Conservation (phyloP, 53 echinoderm and acorn worm species). For the Pentamera pediparva region DNA sequence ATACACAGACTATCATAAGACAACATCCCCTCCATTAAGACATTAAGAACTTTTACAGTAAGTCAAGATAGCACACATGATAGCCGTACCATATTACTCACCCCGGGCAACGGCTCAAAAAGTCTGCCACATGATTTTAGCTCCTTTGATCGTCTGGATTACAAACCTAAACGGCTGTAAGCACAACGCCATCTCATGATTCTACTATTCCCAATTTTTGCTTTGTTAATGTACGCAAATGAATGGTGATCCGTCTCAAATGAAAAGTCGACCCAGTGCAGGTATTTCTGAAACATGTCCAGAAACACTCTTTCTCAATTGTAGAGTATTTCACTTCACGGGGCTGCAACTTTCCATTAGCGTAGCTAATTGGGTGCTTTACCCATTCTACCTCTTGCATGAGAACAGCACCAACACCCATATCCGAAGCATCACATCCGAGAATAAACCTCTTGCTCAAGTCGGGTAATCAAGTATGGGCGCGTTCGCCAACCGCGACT, state of each 20-base stretch:
- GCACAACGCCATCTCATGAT: neutral
- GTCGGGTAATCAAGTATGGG: slow-evolving; percentile 3
- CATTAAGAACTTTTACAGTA: too few relatives aligned
- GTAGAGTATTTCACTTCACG: too few relatives aligned
- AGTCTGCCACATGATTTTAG: slow-evolving; percentile 25
- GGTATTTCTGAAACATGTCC: neutral
- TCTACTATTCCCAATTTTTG: neutral
- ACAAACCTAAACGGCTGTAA: slow-evolving; percentile 2
- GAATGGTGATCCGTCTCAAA: too few relatives aligned
- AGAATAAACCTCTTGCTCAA: too few relatives aligned
- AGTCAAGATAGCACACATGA: too few relatives aligned
- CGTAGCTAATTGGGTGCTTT: too few relatives aligned
- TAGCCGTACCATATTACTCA: neutral
- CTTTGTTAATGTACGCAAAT: neutral
- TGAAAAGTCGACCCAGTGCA: too few relatives aligned
- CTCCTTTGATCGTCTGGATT: slow-evolving; percentile 12
- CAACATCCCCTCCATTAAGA: too few relatives aligned
- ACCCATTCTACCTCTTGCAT: neutral
- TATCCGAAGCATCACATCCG: slow-evolving; percentile 28
- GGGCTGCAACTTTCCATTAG: neutral
- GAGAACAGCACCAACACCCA: neutral
- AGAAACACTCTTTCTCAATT: neutral
- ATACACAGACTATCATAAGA: too few relatives aligned
- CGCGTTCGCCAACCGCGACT: neutral
- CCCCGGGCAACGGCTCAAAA: slow-evolving; percentile 21